Base-by-base conservation (phyloP, 2,113 vertebrate genomes). In the Accipiter cooperii region DNA sequence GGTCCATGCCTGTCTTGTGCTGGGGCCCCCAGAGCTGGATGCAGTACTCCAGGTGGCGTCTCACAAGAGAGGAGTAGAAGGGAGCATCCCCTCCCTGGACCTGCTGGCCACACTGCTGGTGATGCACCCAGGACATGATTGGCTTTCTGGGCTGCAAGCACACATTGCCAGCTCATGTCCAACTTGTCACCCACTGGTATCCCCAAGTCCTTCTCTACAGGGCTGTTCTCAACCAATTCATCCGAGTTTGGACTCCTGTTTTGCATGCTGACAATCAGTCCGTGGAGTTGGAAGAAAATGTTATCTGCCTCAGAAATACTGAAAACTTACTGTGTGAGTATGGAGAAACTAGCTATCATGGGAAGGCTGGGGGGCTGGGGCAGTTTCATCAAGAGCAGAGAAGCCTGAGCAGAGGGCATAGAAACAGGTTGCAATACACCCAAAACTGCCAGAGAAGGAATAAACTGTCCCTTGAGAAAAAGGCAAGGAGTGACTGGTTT, bases 41-140 rank as follows among this genome's bases (percentile, higher is more conserved):
- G 16, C 34, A 40, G 38, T 13, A 3, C 5, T 58, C 8, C 17
- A 28, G 52, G 6, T 18, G 12, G 6, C 4, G 8, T 70, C 38
- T 58, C 29, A 26, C 4, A 2, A 42, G 25, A n/a, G 16, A 0
- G 0, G 38, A 61, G 54, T 19, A 57, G 36, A 61, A 36, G 40
- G 25, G 12, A 46, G 6, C 11, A 42, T 29, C 47, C 7, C 11
- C 8, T 52, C 24, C 44, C 17, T 57, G 3, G 10, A 19, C 36
- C n/a, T 57, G 47, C 20, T 54, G 63, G 22, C 12, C 54, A 68
- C 1, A 3, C 54, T 69, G 36, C 36, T 69, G 42, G 19, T 17
- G 18, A 40, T 73, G 65, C 8, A 21, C 5, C 7, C 28, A 51
- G 36, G 46, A 40, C 20, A 38, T 0, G 0, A 22, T 8, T 40